These are phyloP conservation scores for Caenorhabditis sinica DNA, from an alignment of 2,888 invertebrate species.

Conservation along the genomic window DNA sequence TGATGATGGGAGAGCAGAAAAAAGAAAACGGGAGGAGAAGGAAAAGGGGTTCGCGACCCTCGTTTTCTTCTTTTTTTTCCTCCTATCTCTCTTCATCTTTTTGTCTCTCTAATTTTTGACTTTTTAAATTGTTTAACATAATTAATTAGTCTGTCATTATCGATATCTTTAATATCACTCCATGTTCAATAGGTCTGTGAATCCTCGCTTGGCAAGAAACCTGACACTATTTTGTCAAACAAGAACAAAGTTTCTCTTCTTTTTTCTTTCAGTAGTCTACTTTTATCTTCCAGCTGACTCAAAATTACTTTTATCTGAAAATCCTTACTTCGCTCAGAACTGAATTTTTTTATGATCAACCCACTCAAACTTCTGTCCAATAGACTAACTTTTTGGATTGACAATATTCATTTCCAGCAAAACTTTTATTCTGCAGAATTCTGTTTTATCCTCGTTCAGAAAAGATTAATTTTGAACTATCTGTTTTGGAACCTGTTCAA, in stretches of 20 bases:
- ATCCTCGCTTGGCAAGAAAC: not conserved
- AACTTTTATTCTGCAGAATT: too few relatives aligned
- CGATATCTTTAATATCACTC: not conserved
- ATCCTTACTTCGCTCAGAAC: too few relatives aligned
- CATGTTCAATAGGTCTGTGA: not conserved
- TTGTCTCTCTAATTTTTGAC: conserved; percentile 21
- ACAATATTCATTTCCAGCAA: too few relatives aligned
- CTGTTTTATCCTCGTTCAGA: too few relatives aligned
- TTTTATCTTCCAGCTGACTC: not conserved
- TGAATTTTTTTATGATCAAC: too few relatives aligned
- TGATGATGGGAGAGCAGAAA: conserved; percentile 41
- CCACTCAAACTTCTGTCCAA: too few relatives aligned
- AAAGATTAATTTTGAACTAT: too few relatives aligned
- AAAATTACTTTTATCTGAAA: too few relatives aligned
- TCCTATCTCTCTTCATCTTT: conserved; percentile 30
- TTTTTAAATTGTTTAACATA: conserved; percentile 4
- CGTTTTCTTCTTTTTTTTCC: conserved; percentile 28
- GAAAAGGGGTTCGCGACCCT: conserved; percentile 35
- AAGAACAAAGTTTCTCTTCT: not conserved
- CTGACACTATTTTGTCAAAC: conserved; percentile 11
- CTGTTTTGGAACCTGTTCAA: too few relatives aligned
- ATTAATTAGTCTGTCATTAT: not conserved
- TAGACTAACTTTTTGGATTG: too few relatives aligned
- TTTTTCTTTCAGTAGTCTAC: not conserved
- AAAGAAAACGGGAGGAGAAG: conserved; percentile 20